These are phyloP conservation scores for Myotis brandtii DNA, from an alignment of 2,113 vertebrate species.

Conservation along the genomic window DNA sequence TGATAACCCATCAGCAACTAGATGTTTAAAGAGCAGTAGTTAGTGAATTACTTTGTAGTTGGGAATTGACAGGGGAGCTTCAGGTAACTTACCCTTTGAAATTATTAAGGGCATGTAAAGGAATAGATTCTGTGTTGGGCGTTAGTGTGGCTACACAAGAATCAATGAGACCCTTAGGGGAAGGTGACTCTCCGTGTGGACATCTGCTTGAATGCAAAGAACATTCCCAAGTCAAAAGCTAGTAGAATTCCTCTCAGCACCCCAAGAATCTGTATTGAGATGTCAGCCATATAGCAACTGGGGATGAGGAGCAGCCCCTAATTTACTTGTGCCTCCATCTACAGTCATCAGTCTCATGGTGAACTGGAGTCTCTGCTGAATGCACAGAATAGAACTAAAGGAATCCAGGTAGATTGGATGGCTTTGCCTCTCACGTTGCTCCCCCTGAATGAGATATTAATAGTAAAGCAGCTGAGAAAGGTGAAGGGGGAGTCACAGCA, in stretches of 20 bases:
- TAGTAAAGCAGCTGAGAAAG: neutral
- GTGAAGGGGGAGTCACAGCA: neutral
- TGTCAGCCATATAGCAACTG: neutral
- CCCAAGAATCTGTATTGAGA: neutral
- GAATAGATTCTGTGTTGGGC: neutral
- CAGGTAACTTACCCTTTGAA: neutral
- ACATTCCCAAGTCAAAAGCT: neutral
- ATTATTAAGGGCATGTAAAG: neutral
- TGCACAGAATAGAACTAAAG: neutral
- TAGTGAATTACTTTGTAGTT: neutral
- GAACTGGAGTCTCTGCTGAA: neutral
- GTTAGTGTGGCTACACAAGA: neutral
- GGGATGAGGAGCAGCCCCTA: neutral
- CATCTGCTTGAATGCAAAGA: neutral
- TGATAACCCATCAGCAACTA: neutral
- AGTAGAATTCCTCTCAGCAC: neutral
- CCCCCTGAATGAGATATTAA: neutral
- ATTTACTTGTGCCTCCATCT: neutral
- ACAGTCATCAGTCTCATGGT: neutral
- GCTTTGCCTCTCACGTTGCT: conserved; percentile 14
- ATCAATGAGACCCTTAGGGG: neutral
- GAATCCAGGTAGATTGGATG: neutral
- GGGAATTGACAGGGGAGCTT: neutral
- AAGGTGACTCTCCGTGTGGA: neutral
- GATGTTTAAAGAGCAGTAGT: neutral